Evolutionary conservation across 2,888 invertebrate genomes (phyloP), one percentile per base, ranked within the genome.

Genomic region (Megastigmus dorsalis): DNA sequence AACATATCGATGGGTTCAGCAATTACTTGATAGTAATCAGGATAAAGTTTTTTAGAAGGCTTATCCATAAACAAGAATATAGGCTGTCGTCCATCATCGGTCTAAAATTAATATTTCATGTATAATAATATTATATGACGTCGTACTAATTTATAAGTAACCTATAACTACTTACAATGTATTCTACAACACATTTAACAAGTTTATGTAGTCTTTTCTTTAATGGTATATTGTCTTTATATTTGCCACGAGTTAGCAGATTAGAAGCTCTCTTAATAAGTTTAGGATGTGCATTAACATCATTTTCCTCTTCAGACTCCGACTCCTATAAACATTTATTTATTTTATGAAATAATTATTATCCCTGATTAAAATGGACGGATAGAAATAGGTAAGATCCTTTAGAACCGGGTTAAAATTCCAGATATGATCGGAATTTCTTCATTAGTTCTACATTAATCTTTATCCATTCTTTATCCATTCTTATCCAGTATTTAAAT

Each of bases 21-120:
- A 77, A 98, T 98, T 1, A 98, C 94, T 88, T 95, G 95, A 88
- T 98, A 98, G 87, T 98, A 98, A 86, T 97, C 97, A 0, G 98
- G 97, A 85, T 98, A 98, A 36, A 96, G 89, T 85, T 97, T 97
- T 86, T 95, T 95, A 30, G 97, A 97, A 0, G 99, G 99, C 84
- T 98, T 96, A 87, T 97, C 97, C 95, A 98, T 95, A 86, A 99
- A 99, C 81, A 96, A 92, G 70, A 96, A 89, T 90, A 97, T 95
- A 0, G 97, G 95, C 81, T 95, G 93, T 13, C 98, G 91, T 0
- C 95, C 96, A 81, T 94, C 94, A 48, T 92, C 91, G 81, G 92
- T 92, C 92, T 92, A 81, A 5, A 62, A 63, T 74, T 45, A 23
- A 33, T 45, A 13, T 41, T 4, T 45, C 28, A 20, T 18, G 13